Conservation (phyloP, 2,113 vertebrate species). For the Austrofundulus limnaeus region DNA sequence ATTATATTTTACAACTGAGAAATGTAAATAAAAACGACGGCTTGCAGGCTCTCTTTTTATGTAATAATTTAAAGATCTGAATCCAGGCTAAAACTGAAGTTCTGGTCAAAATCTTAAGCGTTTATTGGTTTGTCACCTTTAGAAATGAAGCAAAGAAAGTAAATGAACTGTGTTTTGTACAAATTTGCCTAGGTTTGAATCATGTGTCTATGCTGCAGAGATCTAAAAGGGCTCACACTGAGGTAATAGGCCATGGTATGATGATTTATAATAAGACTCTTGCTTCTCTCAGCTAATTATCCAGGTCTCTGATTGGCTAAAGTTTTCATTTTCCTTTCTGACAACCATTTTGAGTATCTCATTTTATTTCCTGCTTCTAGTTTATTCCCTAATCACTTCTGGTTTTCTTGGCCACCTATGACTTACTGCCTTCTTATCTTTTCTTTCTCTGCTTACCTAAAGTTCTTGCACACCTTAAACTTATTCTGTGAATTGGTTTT, state of each 20-base stretch:
- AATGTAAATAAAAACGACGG: too few relatives aligned
- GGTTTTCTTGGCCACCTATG: background rate
- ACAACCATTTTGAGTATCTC: constrained; percentile 25
- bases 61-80: background rate
- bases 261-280: constrained; percentile 50
- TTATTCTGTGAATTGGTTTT: constrained; percentile 16
- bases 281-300: constrained; percentile 58
- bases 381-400: constrained; percentile 38
- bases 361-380: constrained; percentile 32
- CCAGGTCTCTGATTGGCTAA: constrained; percentile 45
- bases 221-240: constrained; percentile 33
- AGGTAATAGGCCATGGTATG: constrained; percentile 56
- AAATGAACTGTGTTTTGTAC: constrained; percentile 17
- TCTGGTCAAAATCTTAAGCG: background rate
- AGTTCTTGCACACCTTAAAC: background rate
- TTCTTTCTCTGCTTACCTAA: constrained; percentile 14
- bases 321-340: constrained; percentile 46
- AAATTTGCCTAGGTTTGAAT: constrained; percentile 5
- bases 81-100: background rate
- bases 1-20: background rate
- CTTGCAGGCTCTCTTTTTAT: background rate
- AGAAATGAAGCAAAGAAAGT: background rate
- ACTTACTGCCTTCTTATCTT: background rate
- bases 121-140: background rate
- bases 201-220: constrained; percentile 26